Conservation (phyloP, 1,140 invertebrate genomes). For the Aplysia californica region DNA sequence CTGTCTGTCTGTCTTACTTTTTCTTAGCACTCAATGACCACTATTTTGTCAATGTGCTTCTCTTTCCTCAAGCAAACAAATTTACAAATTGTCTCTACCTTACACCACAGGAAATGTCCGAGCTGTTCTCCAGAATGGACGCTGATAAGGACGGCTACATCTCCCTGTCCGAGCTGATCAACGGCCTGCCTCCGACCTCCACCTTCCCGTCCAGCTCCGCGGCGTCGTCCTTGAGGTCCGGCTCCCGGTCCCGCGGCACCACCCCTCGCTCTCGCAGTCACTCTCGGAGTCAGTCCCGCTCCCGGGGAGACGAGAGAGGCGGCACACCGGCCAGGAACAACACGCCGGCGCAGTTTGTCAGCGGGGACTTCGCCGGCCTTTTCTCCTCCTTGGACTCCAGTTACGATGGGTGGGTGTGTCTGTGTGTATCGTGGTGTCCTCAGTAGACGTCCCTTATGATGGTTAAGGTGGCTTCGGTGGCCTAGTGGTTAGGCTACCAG, state of each 20-base stretch:
- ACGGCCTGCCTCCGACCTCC: constrained; percentile 61
- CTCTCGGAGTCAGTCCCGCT: neutral
- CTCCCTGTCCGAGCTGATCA: constrained; percentile 76
- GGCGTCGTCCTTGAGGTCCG: neutral
- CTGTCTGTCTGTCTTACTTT: too few species aligned
- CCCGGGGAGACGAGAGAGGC: neutral
- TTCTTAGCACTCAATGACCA: too few species aligned
- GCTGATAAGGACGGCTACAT: constrained; percentile 76
- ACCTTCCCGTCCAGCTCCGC: neutral
- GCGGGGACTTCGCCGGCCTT: neutral
- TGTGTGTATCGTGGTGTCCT: neutral
- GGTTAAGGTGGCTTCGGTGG: neutral
- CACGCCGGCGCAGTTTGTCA: neutral
- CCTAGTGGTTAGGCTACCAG: neutral
- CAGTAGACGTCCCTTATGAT: neutral
- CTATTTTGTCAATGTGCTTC: too few species aligned
- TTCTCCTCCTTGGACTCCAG: constrained; percentile 7
- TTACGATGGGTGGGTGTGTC: constrained; percentile 1
- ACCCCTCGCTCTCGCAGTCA: neutral
- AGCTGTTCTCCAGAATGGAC: constrained; percentile 78
- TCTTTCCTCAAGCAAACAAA: too few species aligned
- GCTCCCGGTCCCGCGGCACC: neutral
- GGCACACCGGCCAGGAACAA: neutral
- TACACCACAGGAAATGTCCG: constrained; percentile 74
- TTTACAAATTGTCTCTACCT: too few species aligned